phyloP scores from a whole-genome alignment of 2,888 invertebrate species.

The Dorcus parallelipipedus region DNA sequence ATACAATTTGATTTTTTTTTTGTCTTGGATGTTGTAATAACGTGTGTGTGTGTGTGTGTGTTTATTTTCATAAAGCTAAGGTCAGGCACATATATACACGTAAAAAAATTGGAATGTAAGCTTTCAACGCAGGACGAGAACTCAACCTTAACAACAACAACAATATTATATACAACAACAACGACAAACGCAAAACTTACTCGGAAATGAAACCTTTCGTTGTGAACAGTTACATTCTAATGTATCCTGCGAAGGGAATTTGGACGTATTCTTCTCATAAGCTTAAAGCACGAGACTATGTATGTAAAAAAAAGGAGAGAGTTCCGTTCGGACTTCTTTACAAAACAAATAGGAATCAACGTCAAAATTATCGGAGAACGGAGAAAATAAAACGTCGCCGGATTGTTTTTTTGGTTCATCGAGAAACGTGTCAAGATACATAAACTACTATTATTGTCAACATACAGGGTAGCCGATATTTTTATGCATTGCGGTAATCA shows the following conservation, averaged over 20 bases:
- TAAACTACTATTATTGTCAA: too few relatives aligned
- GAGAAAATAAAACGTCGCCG: neutral
- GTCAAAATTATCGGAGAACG: too few relatives aligned
- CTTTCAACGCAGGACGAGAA: constrained; percentile 18
- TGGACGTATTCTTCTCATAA: constrained; percentile 18
- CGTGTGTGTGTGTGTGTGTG: constrained; percentile 5
- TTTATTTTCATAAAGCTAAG: constrained; percentile 21
- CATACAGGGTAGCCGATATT: too few relatives aligned
- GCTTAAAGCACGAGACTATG: constrained; percentile 4
- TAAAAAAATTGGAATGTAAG: constrained; percentile 30
- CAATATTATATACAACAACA: neutral
- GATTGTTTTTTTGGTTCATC: neutral
- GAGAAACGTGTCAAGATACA: neutral
- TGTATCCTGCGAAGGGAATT: constrained; percentile 22
- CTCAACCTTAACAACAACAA: neutral
- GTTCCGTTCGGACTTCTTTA: too few relatives aligned
- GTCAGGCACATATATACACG: constrained; percentile 47
- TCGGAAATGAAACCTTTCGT: constrained; percentile 1
- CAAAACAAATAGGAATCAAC: too few relatives aligned
- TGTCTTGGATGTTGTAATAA: neutral
- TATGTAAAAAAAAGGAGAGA: neutral
- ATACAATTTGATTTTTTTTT: constrained; percentile 11
- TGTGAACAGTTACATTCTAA: constrained; percentile 22
- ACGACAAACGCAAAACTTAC: constrained; percentile 1
- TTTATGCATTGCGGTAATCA: too few relatives aligned